Base-by-base conservation (phyloP, 2,113 vertebrate species). In the Aegypius monachus region DNA sequence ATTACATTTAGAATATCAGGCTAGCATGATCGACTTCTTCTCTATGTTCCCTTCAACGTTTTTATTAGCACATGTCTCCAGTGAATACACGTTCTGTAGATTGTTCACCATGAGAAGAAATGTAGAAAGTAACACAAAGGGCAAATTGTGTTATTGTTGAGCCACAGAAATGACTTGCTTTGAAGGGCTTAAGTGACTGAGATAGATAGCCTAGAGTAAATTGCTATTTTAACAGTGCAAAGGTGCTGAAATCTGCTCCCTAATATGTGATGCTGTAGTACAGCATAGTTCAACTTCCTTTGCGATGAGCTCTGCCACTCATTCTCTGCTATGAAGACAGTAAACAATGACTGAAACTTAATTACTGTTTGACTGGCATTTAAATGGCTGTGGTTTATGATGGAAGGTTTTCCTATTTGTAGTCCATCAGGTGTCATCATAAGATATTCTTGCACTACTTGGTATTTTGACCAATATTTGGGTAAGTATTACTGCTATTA, bases 61-160 rank as follows among this genome's bases (percentile, higher is more conserved):
- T 92, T 90, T 58, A 48, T 72, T 70, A 66, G 40, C 58, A 65
- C 43, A 36, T 81, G 34, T 59, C 43, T 80, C 22, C 29, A 40
- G 26, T 61, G 36, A 67, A 32, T 84, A 21, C 0, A 0, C 1
- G 1, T 65, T 67, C 62, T 75, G 18, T 72, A 67, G 53, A 59
- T 63, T 77, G 25, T n/a, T 63, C 31, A 68, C 45, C 26, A 40
- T 6, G 8, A 83, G 17, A 21, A 77, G 63, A 71, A 75, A 43
- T 25, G 14, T 55, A n/a, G 32, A 56, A 74, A 53, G 5, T 85
- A 65, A 55, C 22, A 58, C 31, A 74, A 87, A 53, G 23, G 32
- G 12, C 18, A 63, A 61, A 73, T 34, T 53, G 7, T 90, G 26
- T 65, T 82, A 6, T n/a, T 92, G 29, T 65, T 61, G 32, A 5